These are phyloP conservation scores for Psettodes erumei DNA, from an alignment of 2,113 vertebrate genomes.

Conservation along the genomic window DNA sequence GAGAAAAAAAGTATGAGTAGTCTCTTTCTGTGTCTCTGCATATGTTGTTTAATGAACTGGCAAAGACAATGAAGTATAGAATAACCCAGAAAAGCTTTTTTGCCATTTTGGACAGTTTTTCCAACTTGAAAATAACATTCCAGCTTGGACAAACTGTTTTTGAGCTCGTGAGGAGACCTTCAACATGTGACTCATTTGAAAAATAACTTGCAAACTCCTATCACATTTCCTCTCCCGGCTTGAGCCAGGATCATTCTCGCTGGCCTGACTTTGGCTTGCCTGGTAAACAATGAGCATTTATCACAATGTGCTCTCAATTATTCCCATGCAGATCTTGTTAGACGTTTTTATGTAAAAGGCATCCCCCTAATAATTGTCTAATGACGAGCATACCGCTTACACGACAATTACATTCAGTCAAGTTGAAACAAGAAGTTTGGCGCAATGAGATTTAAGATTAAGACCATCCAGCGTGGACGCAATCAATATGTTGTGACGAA, in stretches of 20 bases:
- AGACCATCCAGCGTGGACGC: conserved; percentile 60
- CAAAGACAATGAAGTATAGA: neutral
- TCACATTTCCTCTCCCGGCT: conserved; percentile 24
- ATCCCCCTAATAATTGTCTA: conserved; percentile 45
- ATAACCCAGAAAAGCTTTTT: neutral
- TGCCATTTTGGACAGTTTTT: neutral
- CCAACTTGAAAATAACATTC: neutral
- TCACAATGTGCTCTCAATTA: conserved; percentile 59
- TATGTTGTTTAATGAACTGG: neutral
- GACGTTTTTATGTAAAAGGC: conserved; percentile 39
- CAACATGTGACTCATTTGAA: conserved; percentile 27
- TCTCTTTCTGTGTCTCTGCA: neutral
- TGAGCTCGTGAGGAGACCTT: neutral
- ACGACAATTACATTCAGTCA: conserved; percentile 55
- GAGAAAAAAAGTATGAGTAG: neutral
- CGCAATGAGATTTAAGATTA: conserved; percentile 65
- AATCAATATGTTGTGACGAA: conserved; percentile 75
- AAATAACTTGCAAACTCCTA: conserved; percentile 4
- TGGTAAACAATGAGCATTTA: conserved; percentile 52
- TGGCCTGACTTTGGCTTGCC: conserved; percentile 17
- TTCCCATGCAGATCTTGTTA: conserved; percentile 60
- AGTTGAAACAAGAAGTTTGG: conserved; percentile 45
- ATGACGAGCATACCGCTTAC: conserved; percentile 46
- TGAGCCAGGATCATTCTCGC: conserved; percentile 29
- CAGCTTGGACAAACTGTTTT: conserved; percentile 8